phyloP scores from a whole-genome alignment of 2,113 vertebrate species.

The Lycocorax pyrrhopterus region DNA sequence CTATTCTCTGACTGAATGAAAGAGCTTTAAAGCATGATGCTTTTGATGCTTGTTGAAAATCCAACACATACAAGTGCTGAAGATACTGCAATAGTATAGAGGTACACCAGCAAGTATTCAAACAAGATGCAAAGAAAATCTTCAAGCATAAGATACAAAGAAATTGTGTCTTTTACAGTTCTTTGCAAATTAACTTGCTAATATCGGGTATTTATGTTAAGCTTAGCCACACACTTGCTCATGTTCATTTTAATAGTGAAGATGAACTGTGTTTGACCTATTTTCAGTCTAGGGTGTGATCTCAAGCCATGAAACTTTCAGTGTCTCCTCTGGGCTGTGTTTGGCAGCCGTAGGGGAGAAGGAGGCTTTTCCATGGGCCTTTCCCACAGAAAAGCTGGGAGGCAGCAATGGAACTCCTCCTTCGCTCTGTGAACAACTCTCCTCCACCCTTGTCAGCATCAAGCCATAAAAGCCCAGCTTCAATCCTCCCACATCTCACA shows the following conservation, averaged over 20 bases:
- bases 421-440: not conserved
- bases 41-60: not conserved
- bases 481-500: fast-evolving
- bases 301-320: not conserved
- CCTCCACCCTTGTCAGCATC: not conserved
- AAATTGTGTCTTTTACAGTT: not conserved
- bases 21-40: not conserved
- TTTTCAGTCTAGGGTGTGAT: not conserved
- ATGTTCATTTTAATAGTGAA: not conserved
- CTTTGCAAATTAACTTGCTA: not conserved
- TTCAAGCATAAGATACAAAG: not conserved
- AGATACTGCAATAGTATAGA: not conserved
- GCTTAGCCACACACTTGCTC: not conserved
- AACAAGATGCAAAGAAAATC: not conserved
- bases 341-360: fast-evolving
- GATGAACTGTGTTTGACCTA: not conserved
- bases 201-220: not conserved
- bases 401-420: not conserved
- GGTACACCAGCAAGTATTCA: not conserved
- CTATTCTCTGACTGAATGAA: not conserved
- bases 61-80: not conserved
- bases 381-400: not conserved
- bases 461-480: not conserved
- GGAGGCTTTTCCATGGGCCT: not conserved
- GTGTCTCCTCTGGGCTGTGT: not conserved